A percentile compares a stretch with the other conserved stretches of the same genome.
These are phyloP conservation scores for Subanguina moxae DNA, from an alignment of 1,140 invertebrate species.

Conservation along the genomic window DNA sequence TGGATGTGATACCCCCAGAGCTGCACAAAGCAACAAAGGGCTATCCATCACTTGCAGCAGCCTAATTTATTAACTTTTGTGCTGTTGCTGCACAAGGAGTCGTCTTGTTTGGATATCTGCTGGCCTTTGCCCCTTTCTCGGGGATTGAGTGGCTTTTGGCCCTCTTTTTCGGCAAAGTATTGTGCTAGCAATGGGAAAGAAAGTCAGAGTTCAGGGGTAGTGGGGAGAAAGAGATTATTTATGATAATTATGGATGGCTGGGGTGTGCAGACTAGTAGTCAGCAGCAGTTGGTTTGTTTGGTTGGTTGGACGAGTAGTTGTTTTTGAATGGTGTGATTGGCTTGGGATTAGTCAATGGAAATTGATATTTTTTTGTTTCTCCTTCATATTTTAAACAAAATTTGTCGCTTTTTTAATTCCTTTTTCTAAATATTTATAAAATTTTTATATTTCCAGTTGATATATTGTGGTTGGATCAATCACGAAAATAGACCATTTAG, in stretches of 20 bases:
- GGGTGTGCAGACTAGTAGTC: neutral
- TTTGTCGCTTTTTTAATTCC: too few species aligned
- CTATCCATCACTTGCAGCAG: neutral
- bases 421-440: too few species aligned
- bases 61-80: slow-evolving; percentile 8
- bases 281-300: neutral
- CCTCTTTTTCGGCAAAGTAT: neutral
- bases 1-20: neutral
- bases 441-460: too few species aligned
- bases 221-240: neutral
- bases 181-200: neutral
- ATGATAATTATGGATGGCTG: slow-evolving; percentile 4
- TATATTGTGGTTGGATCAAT: too few species aligned
- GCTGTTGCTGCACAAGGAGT: too few species aligned
- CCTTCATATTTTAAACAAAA: neutral
- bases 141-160: neutral
- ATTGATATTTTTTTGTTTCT: neutral
- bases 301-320: neutral
- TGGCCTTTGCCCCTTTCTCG: neutral
- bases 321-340: neutral
- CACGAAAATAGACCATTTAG: too few species aligned
- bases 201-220: neutral
- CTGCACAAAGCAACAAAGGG: slow-evolving; percentile 1
- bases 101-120: too few species aligned
- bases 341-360: neutral